These are phyloP conservation scores for Selenia dentaria DNA, from an alignment of 2,888 invertebrate genomes.

Conservation along the genomic window DNA sequence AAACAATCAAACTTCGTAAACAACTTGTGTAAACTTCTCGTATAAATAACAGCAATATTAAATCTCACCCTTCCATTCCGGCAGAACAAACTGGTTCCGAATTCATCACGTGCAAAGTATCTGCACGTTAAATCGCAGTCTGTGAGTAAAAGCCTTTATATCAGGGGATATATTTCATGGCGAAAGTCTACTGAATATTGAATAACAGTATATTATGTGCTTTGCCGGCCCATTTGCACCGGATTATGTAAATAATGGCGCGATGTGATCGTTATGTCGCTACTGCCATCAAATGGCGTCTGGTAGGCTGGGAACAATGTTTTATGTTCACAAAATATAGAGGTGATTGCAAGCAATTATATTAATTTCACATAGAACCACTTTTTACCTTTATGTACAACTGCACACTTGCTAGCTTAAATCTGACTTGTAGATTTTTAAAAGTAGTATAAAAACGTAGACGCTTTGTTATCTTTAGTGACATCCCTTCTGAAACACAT, in stretches of 20 bases:
- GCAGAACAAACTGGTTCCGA: not conserved
- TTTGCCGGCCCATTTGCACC: constrained; percentile 41
- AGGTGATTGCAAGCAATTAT: no score
- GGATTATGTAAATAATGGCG: constrained; percentile 42
- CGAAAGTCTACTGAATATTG: constrained; percentile 40
- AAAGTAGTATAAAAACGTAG: no score
- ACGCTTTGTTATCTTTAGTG: no score
- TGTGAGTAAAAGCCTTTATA: constrained; percentile 18
- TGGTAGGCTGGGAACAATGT: constrained; percentile 13
- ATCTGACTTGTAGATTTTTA: no score
- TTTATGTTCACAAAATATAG: constrained; percentile 1
- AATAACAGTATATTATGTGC: constrained; percentile 40
- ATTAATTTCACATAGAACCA: no score
- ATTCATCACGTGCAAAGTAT: constrained; percentile 7
- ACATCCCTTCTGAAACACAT: no score
- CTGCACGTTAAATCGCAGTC: constrained; percentile 5
- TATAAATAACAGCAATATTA: not conserved
- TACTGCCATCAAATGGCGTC: constrained; percentile 9
- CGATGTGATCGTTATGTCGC: constrained; percentile 31
- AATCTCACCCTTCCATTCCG: not conserved
- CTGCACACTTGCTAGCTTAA: no score
- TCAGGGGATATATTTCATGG: constrained; percentile 25
- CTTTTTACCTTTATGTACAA: no score
- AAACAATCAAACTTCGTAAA: no score
- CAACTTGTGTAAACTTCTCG: not conserved